Percentiles rank a stretch among this genome's conserved stretches.
Evolutionary conservation across 2,888 invertebrate species (phyloP).

Genomic region (Cabera pusaria): DNA sequence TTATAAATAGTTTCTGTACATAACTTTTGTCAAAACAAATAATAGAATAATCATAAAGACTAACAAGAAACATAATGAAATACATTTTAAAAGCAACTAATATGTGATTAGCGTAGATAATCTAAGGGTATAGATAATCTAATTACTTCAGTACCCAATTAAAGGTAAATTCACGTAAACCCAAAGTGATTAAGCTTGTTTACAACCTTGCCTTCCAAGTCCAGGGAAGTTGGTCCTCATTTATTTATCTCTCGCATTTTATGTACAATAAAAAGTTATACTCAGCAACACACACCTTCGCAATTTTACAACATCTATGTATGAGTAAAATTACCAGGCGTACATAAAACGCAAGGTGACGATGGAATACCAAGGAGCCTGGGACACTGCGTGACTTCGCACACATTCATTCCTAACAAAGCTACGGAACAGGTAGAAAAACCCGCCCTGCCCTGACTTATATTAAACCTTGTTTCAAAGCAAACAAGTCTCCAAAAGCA

Average conservation of each 20-base stretch:
- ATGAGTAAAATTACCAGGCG: conserved; percentile 45
- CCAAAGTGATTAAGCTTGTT: conserved; percentile 4
- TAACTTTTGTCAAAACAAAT: too few species aligned
- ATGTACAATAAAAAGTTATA: conserved; percentile 30
- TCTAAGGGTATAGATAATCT: too few species aligned
- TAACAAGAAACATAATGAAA: too few species aligned
- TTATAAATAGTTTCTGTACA: too few species aligned
- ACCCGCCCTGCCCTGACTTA: conserved; percentile 56
- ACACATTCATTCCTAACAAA: conserved; percentile 64
- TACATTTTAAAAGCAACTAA: too few species aligned
- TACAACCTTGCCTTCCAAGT: conserved; percentile 10
- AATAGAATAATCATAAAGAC: too few species aligned
- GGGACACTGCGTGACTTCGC: conserved; percentile 66
- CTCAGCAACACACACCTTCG: conserved; percentile 19
- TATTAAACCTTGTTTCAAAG: conserved; percentile 57
- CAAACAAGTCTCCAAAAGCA: conserved; percentile 54
- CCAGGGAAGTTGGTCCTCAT: conserved; percentile 20
- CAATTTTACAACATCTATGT: conserved; percentile 35
- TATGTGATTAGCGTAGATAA: too few species aligned
- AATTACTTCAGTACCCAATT: not conserved
- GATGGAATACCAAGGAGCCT: conserved; percentile 56
- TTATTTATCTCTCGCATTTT: conserved; percentile 24
- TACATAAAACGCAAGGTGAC: conserved; percentile 51
- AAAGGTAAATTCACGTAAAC: conserved; percentile 4
- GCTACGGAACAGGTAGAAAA: conserved; percentile 67